phyloP scores from a whole-genome alignment of 64 coral and sea anemone genomes.

The Cladopsammia gracilis region DNA sequence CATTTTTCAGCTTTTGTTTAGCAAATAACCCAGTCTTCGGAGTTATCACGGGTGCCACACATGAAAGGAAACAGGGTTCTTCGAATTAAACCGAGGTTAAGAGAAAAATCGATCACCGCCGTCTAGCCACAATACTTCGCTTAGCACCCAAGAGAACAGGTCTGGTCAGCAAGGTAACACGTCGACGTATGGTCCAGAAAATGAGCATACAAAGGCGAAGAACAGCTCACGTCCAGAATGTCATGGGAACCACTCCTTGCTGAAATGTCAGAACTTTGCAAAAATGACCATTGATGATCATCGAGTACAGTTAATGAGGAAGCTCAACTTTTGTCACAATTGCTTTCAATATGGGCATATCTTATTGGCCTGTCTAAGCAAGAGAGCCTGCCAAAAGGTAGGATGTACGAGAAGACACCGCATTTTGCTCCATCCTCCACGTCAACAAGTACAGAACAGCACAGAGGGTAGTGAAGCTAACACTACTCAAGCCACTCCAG shows the following conservation, averaged over 20 bases:
- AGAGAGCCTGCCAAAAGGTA: neutral
- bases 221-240: neutral
- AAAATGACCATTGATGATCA: constrained; percentile 21
- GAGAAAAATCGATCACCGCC: neutral
- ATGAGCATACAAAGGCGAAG: neutral
- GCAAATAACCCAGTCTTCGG: constrained; percentile 67
- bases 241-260: neutral
- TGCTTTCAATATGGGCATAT: constrained; percentile 59
- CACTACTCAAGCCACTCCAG: too few species aligned
- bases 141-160: neutral
- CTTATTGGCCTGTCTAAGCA: neutral
- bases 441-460: neutral
- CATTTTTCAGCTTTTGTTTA: too few species aligned
- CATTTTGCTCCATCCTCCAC: constrained; percentile 24
- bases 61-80: neutral
- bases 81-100: neutral
- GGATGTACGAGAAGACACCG: constrained; percentile 31
- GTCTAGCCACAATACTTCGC: neutral
- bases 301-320: neutral
- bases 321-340: constrained; percentile 26
- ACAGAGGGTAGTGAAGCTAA: too few species aligned
- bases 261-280: neutral
- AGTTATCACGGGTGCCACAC: neutral
- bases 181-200: neutral
- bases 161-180: neutral